Evolutionary conservation across 1,140 invertebrate genomes (phyloP).

Genomic region (Drosophila sulfurigaster): DNA sequence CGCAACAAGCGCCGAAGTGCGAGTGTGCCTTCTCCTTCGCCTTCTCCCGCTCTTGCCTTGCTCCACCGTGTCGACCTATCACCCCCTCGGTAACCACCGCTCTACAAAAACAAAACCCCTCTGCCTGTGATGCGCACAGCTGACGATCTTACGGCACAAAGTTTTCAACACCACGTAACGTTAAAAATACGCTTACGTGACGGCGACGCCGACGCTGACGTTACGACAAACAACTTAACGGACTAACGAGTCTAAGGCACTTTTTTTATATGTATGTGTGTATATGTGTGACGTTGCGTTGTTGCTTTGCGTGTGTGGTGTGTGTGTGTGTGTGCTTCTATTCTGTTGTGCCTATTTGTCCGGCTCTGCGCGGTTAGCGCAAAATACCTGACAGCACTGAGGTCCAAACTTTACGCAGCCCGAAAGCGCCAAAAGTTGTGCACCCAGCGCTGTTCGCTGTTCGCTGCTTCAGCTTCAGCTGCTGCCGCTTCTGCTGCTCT

Average conservation of each 20-base stretch:
- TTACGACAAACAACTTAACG: slow-evolving; percentile 54
- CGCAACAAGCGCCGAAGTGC: slow-evolving; percentile 48
- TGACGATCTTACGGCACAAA: slow-evolving; percentile 68
- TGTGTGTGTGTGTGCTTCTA: background rate
- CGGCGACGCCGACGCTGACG: slow-evolving; percentile 26
- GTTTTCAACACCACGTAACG: slow-evolving; percentile 70
- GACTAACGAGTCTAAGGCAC: slow-evolving; percentile 56
- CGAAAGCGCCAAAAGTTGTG: slow-evolving; percentile 48
- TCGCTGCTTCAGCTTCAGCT: background rate
- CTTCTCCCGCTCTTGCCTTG: background rate
- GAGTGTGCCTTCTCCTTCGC: slow-evolving; percentile 12
- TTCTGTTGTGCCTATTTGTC: slow-evolving; percentile 34
- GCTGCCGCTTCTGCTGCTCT: slow-evolving; percentile 13
- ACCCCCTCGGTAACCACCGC: background rate
- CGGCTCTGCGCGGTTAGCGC: slow-evolving; percentile 49
- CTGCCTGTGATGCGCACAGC: slow-evolving; percentile 55
- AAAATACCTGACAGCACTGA: slow-evolving; percentile 64
- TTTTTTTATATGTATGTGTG: slow-evolving; percentile 36
- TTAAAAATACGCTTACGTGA: slow-evolving; percentile 38
- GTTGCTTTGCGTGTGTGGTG: slow-evolving; percentile 1
- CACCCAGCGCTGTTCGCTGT: slow-evolving; percentile 14
- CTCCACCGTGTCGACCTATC: background rate
- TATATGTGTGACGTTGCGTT: background rate
- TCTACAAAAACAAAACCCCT: background rate
- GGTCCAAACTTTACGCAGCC: slow-evolving; percentile 40